Base-by-base conservation (phyloP, 2,888 invertebrate genomes). In the Kuschelorhynchus macadamiae region DNA sequence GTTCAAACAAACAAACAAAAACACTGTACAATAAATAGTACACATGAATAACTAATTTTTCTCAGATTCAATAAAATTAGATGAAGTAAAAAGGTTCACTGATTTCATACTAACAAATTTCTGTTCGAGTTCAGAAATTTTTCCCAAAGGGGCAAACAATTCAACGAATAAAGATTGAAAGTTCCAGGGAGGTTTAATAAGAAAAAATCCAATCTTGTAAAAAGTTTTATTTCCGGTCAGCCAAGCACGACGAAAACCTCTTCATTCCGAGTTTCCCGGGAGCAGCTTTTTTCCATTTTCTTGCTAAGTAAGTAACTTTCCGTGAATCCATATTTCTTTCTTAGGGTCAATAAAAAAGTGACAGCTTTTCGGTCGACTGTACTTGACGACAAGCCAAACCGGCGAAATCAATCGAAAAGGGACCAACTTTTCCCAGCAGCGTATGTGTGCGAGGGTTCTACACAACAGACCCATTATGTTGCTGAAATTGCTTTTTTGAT, bases 171-270 rank as follows among this genome's bases (percentile, higher is more conserved):
- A 62, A 62, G 53, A 62, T 62, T 62, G 53, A 62, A 62, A 33
- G 56, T 25, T 44, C 62, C 9, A 62, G 52, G 21, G 17, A 30
- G 16, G 36, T 47, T 30, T 56, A 55, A 63, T 30, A 57, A 57
- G 42, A 47, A 57, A 62, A 67, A 67, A 67, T 46, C 53, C 65
- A 70, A 70, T 70, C 65, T 60, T 44, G 46, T 62, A 70, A 70
- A 70, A 70, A 70, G 56, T 70, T 70, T 70, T 70, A 70, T 70
- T 70, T 70, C 62, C 56, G 61, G 61, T 70, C 65, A 61, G 65
- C 56, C 61, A 41, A 70, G 65, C 70, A 66, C 57, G 62, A 56
- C 65, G 70, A 65, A 65, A 70, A 70, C 65, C 70, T 65, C 70
- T 70, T 70, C 70, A 70, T 70, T 70, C 61, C 49, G 42, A 59